Percentiles rank a stretch among this genome's conserved stretches.
phyloP scores from a whole-genome alignment of 2,888 invertebrate genomes.

The Scotopteryx bipunctaria region DNA sequence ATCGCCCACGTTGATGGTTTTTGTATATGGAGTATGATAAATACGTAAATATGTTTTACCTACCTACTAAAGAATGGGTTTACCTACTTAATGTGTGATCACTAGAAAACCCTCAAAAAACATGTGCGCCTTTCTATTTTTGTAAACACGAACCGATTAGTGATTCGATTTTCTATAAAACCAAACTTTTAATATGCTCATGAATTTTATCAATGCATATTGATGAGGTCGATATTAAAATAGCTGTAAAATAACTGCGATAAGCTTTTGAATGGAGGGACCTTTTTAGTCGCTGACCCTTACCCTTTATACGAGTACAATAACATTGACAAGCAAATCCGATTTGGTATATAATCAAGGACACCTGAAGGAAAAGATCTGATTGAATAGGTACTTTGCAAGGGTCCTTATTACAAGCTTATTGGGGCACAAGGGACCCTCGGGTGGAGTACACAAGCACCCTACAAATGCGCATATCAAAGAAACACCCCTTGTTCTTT shows the following conservation, averaged over 20 bases:
- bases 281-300: constrained; percentile 61
- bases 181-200: constrained; percentile 57
- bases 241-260: constrained; percentile 58
- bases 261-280: constrained; percentile 52
- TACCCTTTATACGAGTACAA: constrained; percentile 60
- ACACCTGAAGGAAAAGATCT: constrained; percentile 72
- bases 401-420: constrained; percentile 74
- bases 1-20: constrained; percentile 33
- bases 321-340: constrained; percentile 72
- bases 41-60: constrained; percentile 6
- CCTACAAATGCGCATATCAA: constrained; percentile 61
- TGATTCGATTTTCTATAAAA: constrained; percentile 37
- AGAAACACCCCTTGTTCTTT: constrained; percentile 77
- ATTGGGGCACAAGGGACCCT: constrained; percentile 74
- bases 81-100: not conserved
- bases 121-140: not conserved
- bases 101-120: not conserved
- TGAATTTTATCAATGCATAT: constrained; percentile 65
- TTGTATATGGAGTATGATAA: constrained; percentile 19
- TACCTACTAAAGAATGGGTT: constrained; percentile 16
- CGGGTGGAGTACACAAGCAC: constrained; percentile 56
- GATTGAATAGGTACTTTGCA: constrained; percentile 66
- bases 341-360: constrained; percentile 75
- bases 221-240: constrained; percentile 61
- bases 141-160: constrained; percentile 4